Base-by-base conservation (phyloP, 2,113 vertebrate genomes). In the Podocnemis expansa region DNA sequence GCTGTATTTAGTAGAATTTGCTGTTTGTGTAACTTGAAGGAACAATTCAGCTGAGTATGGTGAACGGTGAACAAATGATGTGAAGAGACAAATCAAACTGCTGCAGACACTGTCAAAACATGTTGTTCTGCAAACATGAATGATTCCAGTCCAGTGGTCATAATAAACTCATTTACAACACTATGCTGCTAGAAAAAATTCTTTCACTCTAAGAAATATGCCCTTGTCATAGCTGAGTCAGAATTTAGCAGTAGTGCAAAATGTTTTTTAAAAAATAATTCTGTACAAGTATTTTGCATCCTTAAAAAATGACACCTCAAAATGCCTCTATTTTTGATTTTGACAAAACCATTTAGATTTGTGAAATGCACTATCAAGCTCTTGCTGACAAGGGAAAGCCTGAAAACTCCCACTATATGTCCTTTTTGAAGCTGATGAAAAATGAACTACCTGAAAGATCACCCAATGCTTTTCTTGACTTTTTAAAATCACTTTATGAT, bases 41-140 rank as follows among this genome's bases (percentile, higher is more conserved):
- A 67, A 54, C 41, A 0, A 4, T 70, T 24, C 25, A 25, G 5
- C 24, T 4, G 0, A 60, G 19, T 2, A 3, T 5, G 3, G 14
- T 38, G 38, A 87, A 67, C 19, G 60, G 4, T 1, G 11, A 43
- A 22, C 5, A 1, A 3, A 1, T 1, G 16, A n/a, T 24, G 24
- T 9, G 70, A 63, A 27, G 5, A 52, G 27, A 60, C 22, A 47
- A 58, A 76, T 14, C 52, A 34, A 2, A 7, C 17, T 1, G 22
- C 7, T 16, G 6, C 49, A 81, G 43, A n/a, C 21, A 1, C 25
- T 6, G 3, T 7, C 7, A 4, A 29, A 21, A 49, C 4, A 3
- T 0, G 9, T 5, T 31, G 43, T n/a, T 58, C 14, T 24, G 24
- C 73, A 41, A 41, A 75, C 41, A 43, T 41, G 22, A 25, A 75